Evolutionary conservation across 2,888 invertebrate species (phyloP).

Genomic region (Mythimna impura): DNA sequence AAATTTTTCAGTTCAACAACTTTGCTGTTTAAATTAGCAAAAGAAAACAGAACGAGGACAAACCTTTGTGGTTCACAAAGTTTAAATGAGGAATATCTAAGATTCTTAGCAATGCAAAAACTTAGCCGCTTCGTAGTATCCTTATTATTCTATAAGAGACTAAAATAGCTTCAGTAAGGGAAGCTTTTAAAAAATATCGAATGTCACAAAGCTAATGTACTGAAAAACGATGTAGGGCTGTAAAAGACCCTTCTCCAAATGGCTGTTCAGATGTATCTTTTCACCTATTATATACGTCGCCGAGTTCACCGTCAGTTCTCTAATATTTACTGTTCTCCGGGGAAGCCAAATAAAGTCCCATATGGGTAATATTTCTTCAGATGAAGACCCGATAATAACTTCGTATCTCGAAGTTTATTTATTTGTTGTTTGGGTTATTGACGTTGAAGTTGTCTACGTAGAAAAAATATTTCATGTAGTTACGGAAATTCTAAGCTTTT

Average conservation of each 20-base stretch:
- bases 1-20: constrained; percentile 7
- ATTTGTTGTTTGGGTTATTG: constrained; percentile 9
- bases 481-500: neutral
- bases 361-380: constrained; percentile 30
- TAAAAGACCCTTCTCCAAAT: constrained; percentile 19
- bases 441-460: neutral
- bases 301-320: constrained; percentile 15
- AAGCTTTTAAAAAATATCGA: constrained; percentile 17
- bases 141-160: neutral
- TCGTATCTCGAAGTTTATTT: constrained; percentile 23
- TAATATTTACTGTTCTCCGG: constrained; percentile 24
- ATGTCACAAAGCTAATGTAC: constrained; percentile 31
- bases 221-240: constrained; percentile 25
- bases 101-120: neutral
- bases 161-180: constrained; percentile 10
- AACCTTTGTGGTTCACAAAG: constrained; percentile 9
- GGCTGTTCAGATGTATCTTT: constrained; percentile 27
- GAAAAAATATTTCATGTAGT: neutral
- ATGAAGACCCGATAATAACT: constrained; percentile 25
- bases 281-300: neutral
- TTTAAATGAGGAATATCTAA: constrained; percentile 12
- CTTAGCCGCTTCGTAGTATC: neutral
- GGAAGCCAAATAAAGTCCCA: constrained; percentile 16
- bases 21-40: neutral
- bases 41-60: constrained; percentile 19